Evolutionary conservation across 2,888 invertebrate species (phyloP).

Genomic region (Drosophila fungiperda): DNA sequence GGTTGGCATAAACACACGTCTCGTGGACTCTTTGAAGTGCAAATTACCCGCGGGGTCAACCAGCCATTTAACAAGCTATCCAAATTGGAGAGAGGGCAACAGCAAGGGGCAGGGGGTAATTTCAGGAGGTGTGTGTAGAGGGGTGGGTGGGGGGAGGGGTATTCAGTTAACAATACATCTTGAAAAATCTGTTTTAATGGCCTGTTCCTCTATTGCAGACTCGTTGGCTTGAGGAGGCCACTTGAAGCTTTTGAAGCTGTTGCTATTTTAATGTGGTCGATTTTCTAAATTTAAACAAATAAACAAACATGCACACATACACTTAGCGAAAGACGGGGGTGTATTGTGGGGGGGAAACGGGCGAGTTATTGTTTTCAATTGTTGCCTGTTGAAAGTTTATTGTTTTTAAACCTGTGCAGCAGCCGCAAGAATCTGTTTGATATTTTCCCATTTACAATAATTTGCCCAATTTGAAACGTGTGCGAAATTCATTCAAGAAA

Average conservation of each 20-base stretch:
- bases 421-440: conserved; percentile 54
- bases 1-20: conserved; percentile 74
- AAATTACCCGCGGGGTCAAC: conserved; percentile 79
- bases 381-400: conserved; percentile 71
- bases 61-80: conserved; percentile 41
- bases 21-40: conserved; percentile 73
- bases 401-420: conserved; percentile 71
- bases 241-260: conserved; percentile 77
- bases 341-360: neutral
- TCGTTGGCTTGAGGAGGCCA: conserved; percentile 37
- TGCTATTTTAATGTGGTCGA: conserved; percentile 79
- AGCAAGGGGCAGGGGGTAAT: neutral
- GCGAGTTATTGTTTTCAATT: conserved; percentile 22
- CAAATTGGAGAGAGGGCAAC: neutral
- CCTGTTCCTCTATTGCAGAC: conserved; percentile 28
- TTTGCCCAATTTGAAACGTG: conserved; percentile 48
- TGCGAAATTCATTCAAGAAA: conserved; percentile 59
- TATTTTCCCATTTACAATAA: conserved; percentile 57
- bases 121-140: neutral
- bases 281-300: conserved; percentile 79
- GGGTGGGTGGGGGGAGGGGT: neutral
- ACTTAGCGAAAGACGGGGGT: neutral
- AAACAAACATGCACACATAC: conserved; percentile 62
- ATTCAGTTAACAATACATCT: conserved; percentile 70
- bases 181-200: conserved; percentile 74